Base-by-base conservation (phyloP, 2,797 vertebrate genomes). In the Onychomys leucogaster region DNA sequence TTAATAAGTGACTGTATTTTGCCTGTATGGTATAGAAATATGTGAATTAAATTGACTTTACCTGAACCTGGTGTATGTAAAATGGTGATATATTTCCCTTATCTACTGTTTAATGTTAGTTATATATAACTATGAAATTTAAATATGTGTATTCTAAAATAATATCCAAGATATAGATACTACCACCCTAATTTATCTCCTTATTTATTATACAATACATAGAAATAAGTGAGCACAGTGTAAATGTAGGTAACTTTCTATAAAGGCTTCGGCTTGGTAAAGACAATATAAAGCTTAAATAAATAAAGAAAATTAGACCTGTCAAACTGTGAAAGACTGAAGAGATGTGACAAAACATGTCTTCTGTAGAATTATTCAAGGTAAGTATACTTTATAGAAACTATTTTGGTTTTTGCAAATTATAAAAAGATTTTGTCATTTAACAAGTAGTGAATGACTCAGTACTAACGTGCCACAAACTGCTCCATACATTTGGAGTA, bases 261-360 rank as follows among this genome's bases (percentile, higher is more conserved):
- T 89, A 46, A 93, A 69, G n/a, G 34, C 37, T 94, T 92, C 88
- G 27, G 55, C 61, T 85, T 91, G 55, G 52, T 49, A 34, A 95
- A 73, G 6, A 11, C 65, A 69, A 49, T 71, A 57, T 89, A 67
- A 49, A 91, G 80, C 23, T 55, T 65, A 87, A 43, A 27, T 69
- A 89, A 59, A 67, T 13, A 63, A 83, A 46, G 83, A 89, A 91
- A 76, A 71, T 82, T 87, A 92, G 77, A 43, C 69, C 12, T 90
- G 55, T 43, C 67, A 65, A 23, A 63, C 4, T 32, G 32, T 29
- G 46, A 90, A 81, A 14, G 37, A 91, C 27, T 86, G 61, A 77
- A 46, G 87, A 96, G 52, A 95, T 59, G 41, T 73, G 76, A 49
- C 63, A 65, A 67, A 57, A 43, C 43, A 41, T 73, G 76, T 78